A percentile compares a stretch with the other conserved stretches of the same genome.
Conservation (phyloP, 2,888 invertebrate genomes). For the Cataglyphis altisquamis region DNA sequence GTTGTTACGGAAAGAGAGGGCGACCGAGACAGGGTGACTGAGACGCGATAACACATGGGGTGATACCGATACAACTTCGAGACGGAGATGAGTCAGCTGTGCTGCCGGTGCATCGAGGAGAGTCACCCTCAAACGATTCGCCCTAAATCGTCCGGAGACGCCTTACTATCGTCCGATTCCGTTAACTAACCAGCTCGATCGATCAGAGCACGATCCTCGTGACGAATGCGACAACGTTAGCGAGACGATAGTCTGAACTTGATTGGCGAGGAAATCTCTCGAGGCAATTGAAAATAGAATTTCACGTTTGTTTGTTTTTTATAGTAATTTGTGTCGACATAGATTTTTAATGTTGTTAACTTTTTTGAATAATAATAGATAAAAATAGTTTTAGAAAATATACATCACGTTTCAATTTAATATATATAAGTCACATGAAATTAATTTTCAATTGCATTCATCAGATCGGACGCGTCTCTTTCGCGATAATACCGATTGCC, state of each 20-base stretch:
- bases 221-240: slow-evolving; percentile 55
- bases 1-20: slow-evolving; percentile 60
- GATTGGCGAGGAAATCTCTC: background rate
- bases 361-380: background rate
- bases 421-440: background rate
- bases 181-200: slow-evolving; percentile 33
- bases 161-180: slow-evolving; percentile 48
- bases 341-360: background rate
- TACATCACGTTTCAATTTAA: background rate
- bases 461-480: background rate
- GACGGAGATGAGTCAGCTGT: slow-evolving; percentile 80
- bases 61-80: slow-evolving; percentile 81
- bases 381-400: background rate
- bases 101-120: slow-evolving; percentile 35
- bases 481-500: slow-evolving; percentile 13
- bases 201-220: slow-evolving; percentile 62
- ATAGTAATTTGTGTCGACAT: background rate
- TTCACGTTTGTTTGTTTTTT: background rate
- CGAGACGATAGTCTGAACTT: slow-evolving; percentile 10
- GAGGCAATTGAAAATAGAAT: background rate
- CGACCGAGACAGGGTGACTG: slow-evolving; percentile 53
- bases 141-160: slow-evolving; percentile 51
- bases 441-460: background rate
- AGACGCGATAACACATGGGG: slow-evolving; percentile 81
- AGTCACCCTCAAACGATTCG: slow-evolving; percentile 61